A percentile compares a stretch with the other conserved stretches of the same genome.
These are phyloP conservation scores for Manacus vitellinus DNA, from an alignment of 2,113 vertebrate species.

Conservation along the genomic window DNA sequence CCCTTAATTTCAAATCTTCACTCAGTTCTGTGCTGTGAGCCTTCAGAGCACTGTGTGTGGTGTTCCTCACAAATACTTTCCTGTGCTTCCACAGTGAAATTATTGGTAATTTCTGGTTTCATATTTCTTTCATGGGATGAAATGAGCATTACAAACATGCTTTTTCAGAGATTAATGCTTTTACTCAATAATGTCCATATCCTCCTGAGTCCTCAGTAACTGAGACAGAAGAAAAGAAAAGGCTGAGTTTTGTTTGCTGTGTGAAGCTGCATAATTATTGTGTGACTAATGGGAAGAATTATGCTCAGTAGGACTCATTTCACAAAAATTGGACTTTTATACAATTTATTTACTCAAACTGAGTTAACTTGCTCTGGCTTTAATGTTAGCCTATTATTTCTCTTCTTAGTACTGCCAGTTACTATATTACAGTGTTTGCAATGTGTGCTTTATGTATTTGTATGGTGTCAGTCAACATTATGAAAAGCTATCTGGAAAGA, in stretches of 20 bases:
- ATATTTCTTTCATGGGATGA: conserved; percentile 79
- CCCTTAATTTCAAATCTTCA: conserved; percentile 82
- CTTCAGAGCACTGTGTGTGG: conserved; percentile 71
- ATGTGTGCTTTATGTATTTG: background rate
- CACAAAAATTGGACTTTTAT: conserved; percentile 1
- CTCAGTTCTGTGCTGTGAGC: conserved; percentile 76
- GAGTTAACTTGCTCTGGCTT: conserved; percentile 16
- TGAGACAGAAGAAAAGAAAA: background rate
- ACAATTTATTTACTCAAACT: conserved; percentile 23
- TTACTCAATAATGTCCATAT: conserved; percentile 54
- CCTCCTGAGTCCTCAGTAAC: background rate
- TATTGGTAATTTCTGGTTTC: conserved; percentile 80
- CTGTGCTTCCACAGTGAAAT: conserved; percentile 73
- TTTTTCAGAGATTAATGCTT: conserved; percentile 61
- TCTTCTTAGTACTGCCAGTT: background rate
- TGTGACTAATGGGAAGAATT: conserved; percentile 48
- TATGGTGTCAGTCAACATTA: background rate
- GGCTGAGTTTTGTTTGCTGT: conserved; percentile 21
- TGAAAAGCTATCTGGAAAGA: background rate
- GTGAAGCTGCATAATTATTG: conserved; percentile 42
- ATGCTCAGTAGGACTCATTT: conserved; percentile 6
- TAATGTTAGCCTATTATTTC: background rate
- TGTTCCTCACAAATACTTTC: conserved; percentile 80
- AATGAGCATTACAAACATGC: conserved; percentile 44
- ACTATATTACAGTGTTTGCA: background rate